These are phyloP conservation scores for Cenopis cana DNA, from an alignment of 2,888 invertebrate genomes.

Conservation along the genomic window DNA sequence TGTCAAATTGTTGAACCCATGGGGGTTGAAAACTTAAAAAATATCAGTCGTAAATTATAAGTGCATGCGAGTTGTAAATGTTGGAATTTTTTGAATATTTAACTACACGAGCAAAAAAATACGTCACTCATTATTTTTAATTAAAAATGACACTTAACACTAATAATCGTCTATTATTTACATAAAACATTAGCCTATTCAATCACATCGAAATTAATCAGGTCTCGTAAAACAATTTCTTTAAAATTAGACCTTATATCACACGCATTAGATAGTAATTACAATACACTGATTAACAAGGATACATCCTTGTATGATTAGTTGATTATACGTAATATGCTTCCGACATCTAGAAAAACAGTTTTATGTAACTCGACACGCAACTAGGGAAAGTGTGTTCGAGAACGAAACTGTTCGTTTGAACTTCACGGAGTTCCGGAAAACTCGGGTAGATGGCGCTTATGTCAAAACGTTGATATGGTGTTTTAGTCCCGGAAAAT, in stretches of 20 bases:
- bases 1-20: no score
- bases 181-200: neutral
- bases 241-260: neutral
- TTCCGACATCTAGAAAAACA: slow-evolving; percentile 17
- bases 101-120: neutral
- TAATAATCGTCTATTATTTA: neutral
- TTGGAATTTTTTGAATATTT: no score
- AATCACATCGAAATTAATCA: neutral
- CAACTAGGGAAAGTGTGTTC: neutral
- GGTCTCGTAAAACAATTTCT: neutral
- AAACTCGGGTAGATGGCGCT: slow-evolving; percentile 34
- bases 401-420: slow-evolving; percentile 11
- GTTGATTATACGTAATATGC: neutral
- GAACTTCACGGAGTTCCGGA: slow-evolving; percentile 5
- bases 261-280: neutral
- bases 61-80: no score
- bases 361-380: slow-evolving; percentile 3
- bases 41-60: no score
- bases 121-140: neutral
- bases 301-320: neutral
- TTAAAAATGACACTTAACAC: neutral
- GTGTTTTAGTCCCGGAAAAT: neutral
- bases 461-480: no score
- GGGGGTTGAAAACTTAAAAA: no score
- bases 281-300: neutral